Evolutionary conservation across 1,140 invertebrate genomes (phyloP).

Genomic region (Vanessa tameamea): DNA sequence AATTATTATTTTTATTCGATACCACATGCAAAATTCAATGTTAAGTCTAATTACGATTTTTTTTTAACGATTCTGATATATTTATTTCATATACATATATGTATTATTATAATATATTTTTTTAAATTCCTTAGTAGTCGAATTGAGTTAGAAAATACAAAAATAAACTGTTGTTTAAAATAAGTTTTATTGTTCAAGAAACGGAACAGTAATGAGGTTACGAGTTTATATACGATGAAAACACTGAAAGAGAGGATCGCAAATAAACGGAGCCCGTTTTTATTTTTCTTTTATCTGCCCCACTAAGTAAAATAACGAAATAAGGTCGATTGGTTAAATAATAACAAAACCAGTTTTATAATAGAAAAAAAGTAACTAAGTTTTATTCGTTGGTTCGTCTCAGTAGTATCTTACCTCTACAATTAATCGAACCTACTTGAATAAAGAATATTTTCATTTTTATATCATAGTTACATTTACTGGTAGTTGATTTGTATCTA

Average conservation of each 20-base stretch:
- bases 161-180: slow-evolving; percentile 36
- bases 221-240: slow-evolving; percentile 37
- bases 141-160: slow-evolving; percentile 22
- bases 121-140: neutral
- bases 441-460: no score
- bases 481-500: no score
- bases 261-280: slow-evolving; percentile 37
- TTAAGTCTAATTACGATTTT: no score
- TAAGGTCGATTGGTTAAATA: slow-evolving; percentile 27
- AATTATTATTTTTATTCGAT: no score
- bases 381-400: neutral
- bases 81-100: neutral
- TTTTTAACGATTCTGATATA: neutral
- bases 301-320: slow-evolving; percentile 35
- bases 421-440: no score
- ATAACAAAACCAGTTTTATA: slow-evolving; percentile 12
- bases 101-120: slow-evolving; percentile 2
- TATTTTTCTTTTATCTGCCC: slow-evolving; percentile 37
- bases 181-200: slow-evolving; percentile 39
- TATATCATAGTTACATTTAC: no score
- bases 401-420: no score
- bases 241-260: slow-evolving; percentile 31
- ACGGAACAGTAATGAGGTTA: slow-evolving; percentile 37
- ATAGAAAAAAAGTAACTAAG: neutral
- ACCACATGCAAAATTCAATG: no score